Evolutionary conservation across 1,140 invertebrate species (phyloP).

Genomic region (Cherax quadricarinatus): DNA sequence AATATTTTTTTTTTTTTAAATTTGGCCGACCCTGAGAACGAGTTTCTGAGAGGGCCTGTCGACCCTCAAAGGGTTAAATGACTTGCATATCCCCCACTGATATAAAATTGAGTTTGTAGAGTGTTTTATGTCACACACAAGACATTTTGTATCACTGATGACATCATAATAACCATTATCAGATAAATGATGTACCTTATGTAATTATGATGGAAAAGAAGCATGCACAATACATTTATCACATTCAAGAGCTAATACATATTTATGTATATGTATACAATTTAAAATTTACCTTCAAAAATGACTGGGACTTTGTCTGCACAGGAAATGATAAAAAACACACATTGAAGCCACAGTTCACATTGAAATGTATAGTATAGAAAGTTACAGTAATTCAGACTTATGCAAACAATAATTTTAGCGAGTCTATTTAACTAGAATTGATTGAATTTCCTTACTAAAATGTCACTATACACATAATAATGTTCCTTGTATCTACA

Average conservation of each 20-base stretch:
- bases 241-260: neutral
- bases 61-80: too few species aligned
- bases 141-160: neutral
- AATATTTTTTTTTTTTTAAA: too few species aligned
- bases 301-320: constrained; percentile 70
- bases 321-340: constrained; percentile 58
- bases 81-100: too few species aligned
- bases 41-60: too few species aligned
- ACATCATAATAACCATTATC: neutral
- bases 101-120: too few species aligned
- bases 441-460: neutral
- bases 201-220: neutral
- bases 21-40: too few species aligned
- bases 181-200: neutral
- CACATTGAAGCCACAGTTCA: constrained; percentile 49
- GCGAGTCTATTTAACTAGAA: neutral
- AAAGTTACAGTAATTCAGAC: neutral
- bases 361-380: constrained; percentile 5
- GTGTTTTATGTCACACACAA: too few species aligned
- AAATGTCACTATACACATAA: neutral
- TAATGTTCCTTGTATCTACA: neutral
- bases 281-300: constrained; percentile 58
- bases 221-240: neutral
- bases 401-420: neutral
- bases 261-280: neutral